These are phyloP conservation scores for Pyrrhia umbra DNA, from an alignment of 2,888 invertebrate species.

Conservation along the genomic window DNA sequence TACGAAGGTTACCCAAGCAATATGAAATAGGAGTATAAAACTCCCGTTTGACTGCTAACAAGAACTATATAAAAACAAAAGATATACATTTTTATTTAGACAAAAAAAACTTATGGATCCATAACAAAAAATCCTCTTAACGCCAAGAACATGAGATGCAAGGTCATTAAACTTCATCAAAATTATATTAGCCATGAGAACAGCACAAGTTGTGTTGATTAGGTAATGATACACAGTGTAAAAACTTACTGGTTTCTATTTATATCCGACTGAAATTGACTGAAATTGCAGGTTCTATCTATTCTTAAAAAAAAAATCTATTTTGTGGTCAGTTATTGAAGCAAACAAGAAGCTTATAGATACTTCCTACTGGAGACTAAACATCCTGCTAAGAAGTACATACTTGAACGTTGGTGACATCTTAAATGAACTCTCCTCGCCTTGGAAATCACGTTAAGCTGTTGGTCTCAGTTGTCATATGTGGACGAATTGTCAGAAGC, in stretches of 20 bases:
- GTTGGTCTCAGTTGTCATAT: too few species aligned
- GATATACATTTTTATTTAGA: slow-evolving; percentile 9
- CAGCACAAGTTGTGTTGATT: slow-evolving; percentile 16
- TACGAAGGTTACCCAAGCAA: background rate
- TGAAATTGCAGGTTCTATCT: background rate
- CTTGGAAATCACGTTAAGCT: too few species aligned
- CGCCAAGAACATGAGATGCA: slow-evolving; percentile 13
- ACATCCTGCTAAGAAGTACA: too few species aligned
- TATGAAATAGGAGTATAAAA: background rate
- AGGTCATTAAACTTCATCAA: slow-evolving; percentile 48
- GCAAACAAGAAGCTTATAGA: background rate
- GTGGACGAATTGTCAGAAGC: too few species aligned
- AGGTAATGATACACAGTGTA: slow-evolving; percentile 10
- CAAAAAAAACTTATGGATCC: slow-evolving; percentile 35
- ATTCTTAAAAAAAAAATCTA: background rate
- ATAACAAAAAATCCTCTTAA: slow-evolving; percentile 13
- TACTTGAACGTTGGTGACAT: too few species aligned
- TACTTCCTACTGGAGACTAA: background rate
- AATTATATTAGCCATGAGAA: slow-evolving; percentile 20
- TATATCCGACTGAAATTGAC: slow-evolving; percentile 7
- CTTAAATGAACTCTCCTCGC: too few species aligned
- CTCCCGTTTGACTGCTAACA: slow-evolving; percentile 1
- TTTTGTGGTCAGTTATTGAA: background rate
- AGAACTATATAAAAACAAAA: slow-evolving; percentile 17
- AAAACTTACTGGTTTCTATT: slow-evolving; percentile 21